Percentiles rank a stretch among this genome's conserved stretches.
Conservation (phyloP, 2,888 invertebrate genomes). For the Epirrhoe alternata region DNA sequence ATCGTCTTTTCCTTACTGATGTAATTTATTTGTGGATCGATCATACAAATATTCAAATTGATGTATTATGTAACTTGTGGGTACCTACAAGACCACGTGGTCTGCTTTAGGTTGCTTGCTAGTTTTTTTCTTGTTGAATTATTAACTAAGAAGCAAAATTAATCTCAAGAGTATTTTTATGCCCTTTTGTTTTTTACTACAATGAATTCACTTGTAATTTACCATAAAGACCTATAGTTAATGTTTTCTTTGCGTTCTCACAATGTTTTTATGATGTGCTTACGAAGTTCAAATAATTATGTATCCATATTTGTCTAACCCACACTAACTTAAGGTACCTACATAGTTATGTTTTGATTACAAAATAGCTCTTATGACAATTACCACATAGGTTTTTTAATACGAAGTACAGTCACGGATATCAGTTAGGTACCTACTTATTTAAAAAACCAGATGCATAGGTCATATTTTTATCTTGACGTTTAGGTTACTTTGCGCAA, state of each 20-base stretch:
- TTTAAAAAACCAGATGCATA: no score
- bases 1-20: not conserved
- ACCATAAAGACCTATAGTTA: not conserved
- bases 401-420: constrained; percentile 4
- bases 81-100: no score
- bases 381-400: constrained; percentile 16
- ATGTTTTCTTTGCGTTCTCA: not conserved
- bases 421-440: not conserved
- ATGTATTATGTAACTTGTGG: no score
- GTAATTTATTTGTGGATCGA: not conserved
- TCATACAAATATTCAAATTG: not conserved
- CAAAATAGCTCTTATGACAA: constrained; percentile 25
- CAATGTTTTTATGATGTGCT: not conserved
- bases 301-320: constrained; percentile 10
- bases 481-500: no score
- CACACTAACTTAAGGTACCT: not conserved
- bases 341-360: constrained; percentile 25
- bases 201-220: not conserved
- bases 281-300: not conserved
- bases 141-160: no score
- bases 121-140: no score
- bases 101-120: no score
- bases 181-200: no score
- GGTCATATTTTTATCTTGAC: no score
- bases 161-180: no score